phyloP scores from a whole-genome alignment of 2,888 invertebrate genomes.

The Drosophila histrio region DNA sequence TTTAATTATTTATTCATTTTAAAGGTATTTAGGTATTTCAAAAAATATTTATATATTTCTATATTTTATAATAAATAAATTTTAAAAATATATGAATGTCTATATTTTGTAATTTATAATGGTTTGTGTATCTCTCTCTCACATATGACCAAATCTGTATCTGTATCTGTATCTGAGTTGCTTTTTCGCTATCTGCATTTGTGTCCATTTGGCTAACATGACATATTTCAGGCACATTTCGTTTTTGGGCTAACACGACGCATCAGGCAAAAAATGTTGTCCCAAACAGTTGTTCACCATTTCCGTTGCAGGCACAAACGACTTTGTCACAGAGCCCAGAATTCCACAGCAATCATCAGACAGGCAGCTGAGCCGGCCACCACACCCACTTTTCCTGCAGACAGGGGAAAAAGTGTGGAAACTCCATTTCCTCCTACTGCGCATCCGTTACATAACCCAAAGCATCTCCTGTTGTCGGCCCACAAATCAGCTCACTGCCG shows the following conservation, averaged over 20 bases:
- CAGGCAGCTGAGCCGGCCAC: conserved; percentile 32
- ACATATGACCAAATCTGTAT: neutral
- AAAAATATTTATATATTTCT: no score
- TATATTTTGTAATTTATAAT: no score
- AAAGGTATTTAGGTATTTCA: no score
- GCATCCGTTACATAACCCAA: conserved; percentile 66
- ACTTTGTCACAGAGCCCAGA: conserved; percentile 11
- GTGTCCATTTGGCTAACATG: conserved; percentile 29
- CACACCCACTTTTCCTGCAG: conserved; percentile 64
- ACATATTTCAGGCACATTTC: conserved; percentile 40
- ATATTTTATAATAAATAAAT: no score
- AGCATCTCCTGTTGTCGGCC: conserved; percentile 28
- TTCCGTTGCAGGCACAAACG: conserved; percentile 32
- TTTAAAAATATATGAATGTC: no score
- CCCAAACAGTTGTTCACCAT: conserved; percentile 41
- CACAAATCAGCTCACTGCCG: conserved; percentile 2
- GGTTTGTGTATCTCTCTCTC: no score
- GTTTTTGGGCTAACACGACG: conserved; percentile 6
- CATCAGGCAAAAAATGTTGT: conserved; percentile 2
- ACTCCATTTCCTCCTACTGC: conserved; percentile 35
- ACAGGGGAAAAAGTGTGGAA: conserved; percentile 40
- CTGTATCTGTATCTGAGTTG: neutral
- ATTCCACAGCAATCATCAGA: neutral
- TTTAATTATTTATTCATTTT: no score
- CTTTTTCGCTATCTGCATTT: neutral